Evolutionary conservation across 1,140 invertebrate species (phyloP).

Genomic region (Lordiphosa stackelbergi): DNA sequence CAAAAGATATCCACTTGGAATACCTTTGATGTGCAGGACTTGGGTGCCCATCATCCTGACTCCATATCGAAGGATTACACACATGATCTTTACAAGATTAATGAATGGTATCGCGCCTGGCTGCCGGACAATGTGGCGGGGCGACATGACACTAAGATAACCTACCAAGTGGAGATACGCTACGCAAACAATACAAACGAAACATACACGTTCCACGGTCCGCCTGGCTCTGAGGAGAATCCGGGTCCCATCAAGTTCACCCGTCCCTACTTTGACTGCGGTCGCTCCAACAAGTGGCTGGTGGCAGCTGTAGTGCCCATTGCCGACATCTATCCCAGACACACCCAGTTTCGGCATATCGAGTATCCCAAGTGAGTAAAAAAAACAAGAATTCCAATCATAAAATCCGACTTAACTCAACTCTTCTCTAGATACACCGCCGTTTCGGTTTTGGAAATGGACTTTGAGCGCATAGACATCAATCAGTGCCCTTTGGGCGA

Average conservation of each 20-base stretch:
- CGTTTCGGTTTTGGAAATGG: conserved; percentile 94
- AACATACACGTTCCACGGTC: conserved; percentile 95
- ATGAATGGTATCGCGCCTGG: conserved; percentile 95
- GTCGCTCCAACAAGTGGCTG: conserved; percentile 96
- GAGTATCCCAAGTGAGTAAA: conserved; percentile 92
- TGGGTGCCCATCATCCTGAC: conserved; percentile 87
- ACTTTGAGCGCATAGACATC: conserved; percentile 98
- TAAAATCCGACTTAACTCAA: too few relatives aligned
- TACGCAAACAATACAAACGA: conserved; percentile 97
- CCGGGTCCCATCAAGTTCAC: conserved; percentile 96
- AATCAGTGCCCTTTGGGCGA: conserved; percentile 95
- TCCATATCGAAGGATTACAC: conserved; percentile 92
- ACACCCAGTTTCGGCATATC: conserved; percentile 95
- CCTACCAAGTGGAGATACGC: conserved; percentile 92
- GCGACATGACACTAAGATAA: conserved; percentile 95
- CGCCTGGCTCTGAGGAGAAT: conserved; percentile 91
- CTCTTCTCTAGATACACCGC: conserved; percentile 88
- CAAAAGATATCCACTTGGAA: conserved; percentile 94
- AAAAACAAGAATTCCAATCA: too few relatives aligned
- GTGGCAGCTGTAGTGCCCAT: conserved; percentile 95
- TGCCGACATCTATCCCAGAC: conserved; percentile 95
- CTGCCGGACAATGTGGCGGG: conserved; percentile 89
- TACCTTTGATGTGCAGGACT: conserved; percentile 89
- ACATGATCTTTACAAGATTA: conserved; percentile 91
- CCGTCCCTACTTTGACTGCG: conserved; percentile 97